Evolutionary conservation across 2,113 vertebrate species (phyloP), one percentile per base, ranked within the genome.

Genomic region (Hylia prasina): DNA sequence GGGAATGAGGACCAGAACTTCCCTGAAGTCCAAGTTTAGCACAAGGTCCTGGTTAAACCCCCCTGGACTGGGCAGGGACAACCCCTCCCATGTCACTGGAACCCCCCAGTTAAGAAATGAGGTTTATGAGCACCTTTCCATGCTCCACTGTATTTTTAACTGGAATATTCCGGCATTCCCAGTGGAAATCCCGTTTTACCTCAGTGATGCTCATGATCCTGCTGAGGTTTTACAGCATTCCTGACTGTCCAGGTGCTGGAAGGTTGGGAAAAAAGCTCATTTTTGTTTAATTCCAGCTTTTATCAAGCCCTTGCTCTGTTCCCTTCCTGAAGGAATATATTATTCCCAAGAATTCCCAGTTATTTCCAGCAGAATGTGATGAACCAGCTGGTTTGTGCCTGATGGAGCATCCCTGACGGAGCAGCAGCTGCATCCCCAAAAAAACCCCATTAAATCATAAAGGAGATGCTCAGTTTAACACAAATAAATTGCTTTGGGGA

Each of bases 111-210:
- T 4, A 19, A 65, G 51, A n/a, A 60, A 44, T n/a, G 7, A 51
- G 37, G 4, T 58, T 66, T 1, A 37, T 33, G 5, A 58, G 23
- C 44, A 13, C 19, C 19, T 82, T 21, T 12, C 53, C 39, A 4
- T 12, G 53, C 10, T 18, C 60, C 3, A 0, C 0, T 39, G 5
- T 6, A 15, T 39, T 60, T 64, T 51, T 8, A 50, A 12, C 1
- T 44, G 45, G 69, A 66, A 75, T 66, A 25, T 45, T 40, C 16
- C 15, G 30, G 22, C 37, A 39, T 18, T 21, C 33, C 6, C 15
- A 8, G 13, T 2, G 23, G 2, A n/a, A 82, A 75, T 53, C n/a
- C 39, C 45, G 27, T 68, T 66, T 75, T 11, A 70, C 42, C n/a
- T 11, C 27, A 30, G 60, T 0, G 45, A n/a, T 16, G 15, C 6